Percentiles rank a stretch among this genome's conserved stretches.
These are phyloP conservation scores for Hafferia zeledoni DNA, from an alignment of 2,797 vertebrate species.

Conservation along the genomic window DNA sequence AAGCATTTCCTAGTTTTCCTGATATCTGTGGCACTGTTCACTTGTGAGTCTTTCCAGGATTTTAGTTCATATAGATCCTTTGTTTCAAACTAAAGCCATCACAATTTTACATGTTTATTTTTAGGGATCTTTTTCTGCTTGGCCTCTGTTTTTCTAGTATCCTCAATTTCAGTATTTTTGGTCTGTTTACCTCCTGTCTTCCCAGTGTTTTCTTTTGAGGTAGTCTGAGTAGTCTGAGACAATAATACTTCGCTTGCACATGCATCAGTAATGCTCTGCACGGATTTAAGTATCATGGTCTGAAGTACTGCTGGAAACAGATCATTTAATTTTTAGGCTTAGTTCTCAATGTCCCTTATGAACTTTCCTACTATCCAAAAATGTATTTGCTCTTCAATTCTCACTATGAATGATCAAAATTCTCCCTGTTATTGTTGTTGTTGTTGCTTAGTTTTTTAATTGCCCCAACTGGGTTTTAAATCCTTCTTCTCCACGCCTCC, in stretches of 20 bases:
- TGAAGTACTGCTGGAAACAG: not conserved
- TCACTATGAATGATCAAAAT: not conserved
- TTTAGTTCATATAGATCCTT: not conserved
- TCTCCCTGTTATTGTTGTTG: not conserved
- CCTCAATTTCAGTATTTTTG: not conserved
- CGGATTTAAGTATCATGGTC: not conserved
- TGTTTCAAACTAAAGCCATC: not conserved
- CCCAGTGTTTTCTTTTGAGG: not conserved
- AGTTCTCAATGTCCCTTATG: not conserved
- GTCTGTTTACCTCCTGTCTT: not conserved
- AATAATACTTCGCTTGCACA: fast-evolving
- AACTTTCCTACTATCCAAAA: not conserved
- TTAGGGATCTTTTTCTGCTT: not conserved
- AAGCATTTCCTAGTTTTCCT: not conserved
- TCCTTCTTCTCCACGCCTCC: not conserved
- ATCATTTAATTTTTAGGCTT: not conserved
- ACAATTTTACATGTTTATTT: not conserved
- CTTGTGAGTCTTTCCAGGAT: not conserved
- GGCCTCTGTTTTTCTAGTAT: not conserved
- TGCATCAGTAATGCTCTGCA: not conserved
- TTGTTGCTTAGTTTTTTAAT: not conserved
- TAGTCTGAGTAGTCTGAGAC: not conserved
- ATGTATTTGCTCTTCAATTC: not conserved
- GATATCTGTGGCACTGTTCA: not conserved
- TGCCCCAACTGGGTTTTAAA: not conserved